A percentile compares a stretch with the other conserved stretches of the same genome.
Evolutionary conservation across 2,888 invertebrate genomes (phyloP).

Genomic region (Erannis defoliaria): DNA sequence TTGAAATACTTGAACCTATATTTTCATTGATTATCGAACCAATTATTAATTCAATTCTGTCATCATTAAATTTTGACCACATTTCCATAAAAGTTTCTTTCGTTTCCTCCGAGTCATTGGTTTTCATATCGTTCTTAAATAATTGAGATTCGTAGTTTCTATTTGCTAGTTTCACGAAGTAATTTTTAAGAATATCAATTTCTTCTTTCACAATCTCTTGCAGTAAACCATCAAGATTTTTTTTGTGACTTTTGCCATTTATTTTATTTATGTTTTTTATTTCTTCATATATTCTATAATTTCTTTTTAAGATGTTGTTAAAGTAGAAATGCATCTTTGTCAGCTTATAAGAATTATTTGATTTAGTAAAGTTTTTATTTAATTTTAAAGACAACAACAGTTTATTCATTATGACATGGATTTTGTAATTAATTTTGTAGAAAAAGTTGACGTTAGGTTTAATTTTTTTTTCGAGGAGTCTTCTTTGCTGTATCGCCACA

Average conservation of each 20-base stretch:
- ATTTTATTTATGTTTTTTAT: constrained; percentile 39
- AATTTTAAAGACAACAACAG: constrained; percentile 54
- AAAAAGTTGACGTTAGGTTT: constrained; percentile 46
- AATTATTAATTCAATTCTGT: constrained; percentile 28
- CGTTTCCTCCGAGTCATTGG: constrained; percentile 6
- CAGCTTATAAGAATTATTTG: constrained; percentile 45
- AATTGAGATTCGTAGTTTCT: constrained; percentile 13
- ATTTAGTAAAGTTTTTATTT: constrained; percentile 40
- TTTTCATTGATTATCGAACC: constrained; percentile 3
- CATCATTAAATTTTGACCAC: constrained; percentile 17
- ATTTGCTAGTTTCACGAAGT: constrained; percentile 13
- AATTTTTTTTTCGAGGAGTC: constrained; percentile 31
- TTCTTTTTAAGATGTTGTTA: constrained; percentile 49
- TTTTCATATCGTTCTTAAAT: not conserved
- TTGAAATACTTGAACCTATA: not conserved
- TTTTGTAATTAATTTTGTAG: constrained; percentile 42
- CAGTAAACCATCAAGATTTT: constrained; percentile 41
- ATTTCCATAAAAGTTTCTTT: constrained; percentile 27
- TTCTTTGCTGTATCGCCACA: constrained; percentile 37
- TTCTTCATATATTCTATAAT: constrained; percentile 46
- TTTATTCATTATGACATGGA: constrained; percentile 52
- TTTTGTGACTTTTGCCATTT: constrained; percentile 30
- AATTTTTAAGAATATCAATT: constrained; percentile 15
- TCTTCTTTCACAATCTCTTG: constrained; percentile 42
- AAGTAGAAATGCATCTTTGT: constrained; percentile 54